Evolutionary conservation across 2,797 vertebrate genomes (phyloP).

Genomic region (Helostoma temminkii): DNA sequence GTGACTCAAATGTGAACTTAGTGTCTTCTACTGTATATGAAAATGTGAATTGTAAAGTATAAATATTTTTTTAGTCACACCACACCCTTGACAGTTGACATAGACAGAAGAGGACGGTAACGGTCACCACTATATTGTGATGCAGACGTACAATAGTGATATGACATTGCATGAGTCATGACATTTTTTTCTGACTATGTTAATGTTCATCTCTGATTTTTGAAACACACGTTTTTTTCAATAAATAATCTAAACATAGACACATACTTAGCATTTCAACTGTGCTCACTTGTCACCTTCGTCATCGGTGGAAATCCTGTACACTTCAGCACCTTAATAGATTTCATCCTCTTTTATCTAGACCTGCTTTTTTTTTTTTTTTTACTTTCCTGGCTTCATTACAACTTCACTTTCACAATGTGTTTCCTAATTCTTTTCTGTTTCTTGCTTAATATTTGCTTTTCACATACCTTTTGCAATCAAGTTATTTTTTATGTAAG

Average conservation of each 20-base stretch:
- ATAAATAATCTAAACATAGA: too few relatives aligned
- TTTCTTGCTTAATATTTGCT: conserved; percentile 24
- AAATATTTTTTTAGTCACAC: conserved; percentile 21
- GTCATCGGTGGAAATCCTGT: too few relatives aligned
- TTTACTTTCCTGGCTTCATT: background rate
- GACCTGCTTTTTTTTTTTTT: conserved; percentile 12
- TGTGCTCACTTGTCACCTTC: too few relatives aligned
- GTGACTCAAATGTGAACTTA: conserved; percentile 46
- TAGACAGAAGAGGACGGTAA: background rate
- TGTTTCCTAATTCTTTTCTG: conserved; percentile 16
- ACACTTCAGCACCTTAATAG: too few relatives aligned
- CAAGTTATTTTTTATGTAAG: conserved; percentile 1
- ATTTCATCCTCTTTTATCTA: background rate
- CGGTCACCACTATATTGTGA: too few relatives aligned
- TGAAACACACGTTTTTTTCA: too few relatives aligned
- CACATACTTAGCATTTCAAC: too few relatives aligned
- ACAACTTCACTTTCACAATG: background rate
- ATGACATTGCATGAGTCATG: background rate
- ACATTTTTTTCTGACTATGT: too few relatives aligned
- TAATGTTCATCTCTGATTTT: too few relatives aligned
- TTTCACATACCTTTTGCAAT: conserved; percentile 4
- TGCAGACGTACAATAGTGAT: background rate
- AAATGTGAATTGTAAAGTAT: conserved; percentile 35
- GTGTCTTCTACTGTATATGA: conserved; percentile 7
- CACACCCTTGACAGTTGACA: background rate